A percentile compares a stretch with the other conserved stretches of the same genome.
Evolutionary conservation across 1,140 invertebrate species (phyloP).

Genomic region (Tyrophagus putrescentiae): DNA sequence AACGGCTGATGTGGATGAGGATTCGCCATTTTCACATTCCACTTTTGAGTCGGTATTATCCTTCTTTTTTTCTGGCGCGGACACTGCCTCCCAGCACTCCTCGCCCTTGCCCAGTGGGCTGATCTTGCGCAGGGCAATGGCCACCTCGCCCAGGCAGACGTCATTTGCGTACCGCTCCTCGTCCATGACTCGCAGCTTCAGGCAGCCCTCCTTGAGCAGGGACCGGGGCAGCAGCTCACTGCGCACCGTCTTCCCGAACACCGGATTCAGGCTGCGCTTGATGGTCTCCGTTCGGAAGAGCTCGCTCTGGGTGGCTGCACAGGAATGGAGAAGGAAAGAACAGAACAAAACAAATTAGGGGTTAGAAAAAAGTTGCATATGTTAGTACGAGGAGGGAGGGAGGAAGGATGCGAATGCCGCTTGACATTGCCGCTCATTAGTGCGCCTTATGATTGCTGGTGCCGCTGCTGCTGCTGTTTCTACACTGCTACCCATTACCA

Average conservation of each 20-base stretch:
- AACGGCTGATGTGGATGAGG: too few species aligned
- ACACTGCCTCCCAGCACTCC: too few species aligned
- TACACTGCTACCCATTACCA: too few species aligned
- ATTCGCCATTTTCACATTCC: too few species aligned
- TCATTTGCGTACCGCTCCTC: slow-evolving; percentile 30
- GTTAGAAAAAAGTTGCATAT: too few species aligned
- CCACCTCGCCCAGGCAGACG: slow-evolving; percentile 27
- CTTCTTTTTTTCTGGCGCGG: too few species aligned
- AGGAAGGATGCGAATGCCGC: too few species aligned
- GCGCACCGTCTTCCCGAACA: slow-evolving; percentile 25
- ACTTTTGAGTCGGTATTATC: too few species aligned
- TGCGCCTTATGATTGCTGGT: too few species aligned
- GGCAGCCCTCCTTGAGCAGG: slow-evolving; percentile 25
- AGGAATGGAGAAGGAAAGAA: background rate
- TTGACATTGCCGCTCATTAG: background rate
- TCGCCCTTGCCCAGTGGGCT: slow-evolving; percentile 10
- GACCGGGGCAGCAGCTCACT: slow-evolving; percentile 24
- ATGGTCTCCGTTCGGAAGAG: slow-evolving; percentile 26
- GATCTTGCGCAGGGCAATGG: slow-evolving; percentile 24
- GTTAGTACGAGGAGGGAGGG: too few species aligned
- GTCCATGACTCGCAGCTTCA: slow-evolving; percentile 27
- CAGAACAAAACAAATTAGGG: background rate
- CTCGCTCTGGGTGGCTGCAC: slow-evolving; percentile 14
- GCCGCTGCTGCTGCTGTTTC: too few species aligned
- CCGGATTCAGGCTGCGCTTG: slow-evolving; percentile 25